Evolutionary conservation across 1,140 invertebrate species (phyloP), one percentile per base, ranked within the genome.

Genomic region (Wasmannia auropunctata): DNA sequence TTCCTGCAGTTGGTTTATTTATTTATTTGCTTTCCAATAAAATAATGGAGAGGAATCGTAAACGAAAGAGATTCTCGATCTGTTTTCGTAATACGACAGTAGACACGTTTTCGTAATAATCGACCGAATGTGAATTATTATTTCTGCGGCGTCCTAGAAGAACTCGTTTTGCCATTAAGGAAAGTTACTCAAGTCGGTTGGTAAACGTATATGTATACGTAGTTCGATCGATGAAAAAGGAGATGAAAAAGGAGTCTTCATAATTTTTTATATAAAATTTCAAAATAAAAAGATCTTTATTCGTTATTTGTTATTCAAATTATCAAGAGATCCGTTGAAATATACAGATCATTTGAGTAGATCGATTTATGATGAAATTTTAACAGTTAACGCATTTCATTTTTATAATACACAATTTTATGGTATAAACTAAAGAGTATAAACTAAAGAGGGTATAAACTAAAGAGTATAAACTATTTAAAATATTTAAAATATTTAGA

Each of bases 21-120:
- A n/a, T n/a, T 43, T 60, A 63, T 65, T 65, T 54, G 14, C 25
- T 63, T 22, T 16, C 4, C 8, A 28, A 34, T 25, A n/a, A 65
- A 65, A 65, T 63, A 25, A 49, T 43, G n/a, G 7, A 25, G n/a
- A 25, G n/a, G 25, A 62, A 28, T 56, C 19, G 43, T 28, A 31
- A 37, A 25, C 56, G 65, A 51, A 77, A 60, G 31, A 80, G 34
- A 58, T 89, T 34, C 37, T 16, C 51, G 74, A 87, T 37, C 65
- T 67, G 67, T 40, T 3, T 7, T 85, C 83, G n/a, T n/a, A n/a
- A n/a, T n/a, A n/a, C 51, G 51, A 76, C 14, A n/a, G n/a, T n/a
- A 54, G 75, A 43, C 2, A 4, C 11, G 51, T 49, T 89, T 90
- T 51, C 70, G 65, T 60, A 88, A 90, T 62, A 46, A 58, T 51